Percentiles rank a stretch among this genome's conserved stretches.
Evolutionary conservation across 1,140 invertebrate genomes (phyloP).

Genomic region (Leptestheria dahalacensis): DNA sequence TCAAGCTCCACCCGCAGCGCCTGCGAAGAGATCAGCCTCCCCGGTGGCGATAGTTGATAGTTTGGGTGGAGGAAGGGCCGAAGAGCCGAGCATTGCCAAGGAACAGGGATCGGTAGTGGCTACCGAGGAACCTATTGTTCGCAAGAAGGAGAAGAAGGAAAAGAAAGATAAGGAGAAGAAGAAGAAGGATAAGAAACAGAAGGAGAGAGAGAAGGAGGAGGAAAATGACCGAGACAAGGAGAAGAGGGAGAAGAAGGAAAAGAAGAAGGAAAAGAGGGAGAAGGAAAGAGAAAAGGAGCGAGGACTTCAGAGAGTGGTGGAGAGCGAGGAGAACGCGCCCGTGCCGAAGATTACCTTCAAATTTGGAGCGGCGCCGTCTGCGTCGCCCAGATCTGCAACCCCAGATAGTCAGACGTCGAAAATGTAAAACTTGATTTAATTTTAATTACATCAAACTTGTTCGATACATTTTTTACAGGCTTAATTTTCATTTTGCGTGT

Average conservation of each 20-base stretch:
- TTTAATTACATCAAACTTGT: conserved; percentile 4
- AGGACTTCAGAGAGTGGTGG: conserved; percentile 1
- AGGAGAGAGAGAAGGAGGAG: conserved; percentile 38
- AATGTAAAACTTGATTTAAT: conserved; percentile 34
- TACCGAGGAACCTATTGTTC: too few relatives aligned
- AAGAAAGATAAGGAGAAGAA: conserved; percentile 50
- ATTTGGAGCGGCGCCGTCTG: conserved; percentile 35
- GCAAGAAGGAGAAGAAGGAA: conserved; percentile 25
- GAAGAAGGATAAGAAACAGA: conserved; percentile 44
- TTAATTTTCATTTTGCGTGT: too few relatives aligned
- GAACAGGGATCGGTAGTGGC: too few relatives aligned
- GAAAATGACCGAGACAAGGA: conserved; percentile 36
- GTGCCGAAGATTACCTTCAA: conserved; percentile 69
- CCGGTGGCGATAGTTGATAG: conserved; percentile 13
- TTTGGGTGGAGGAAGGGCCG: conserved; percentile 39
- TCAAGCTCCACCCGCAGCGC: neutral
- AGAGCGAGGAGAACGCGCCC: conserved; percentile 17
- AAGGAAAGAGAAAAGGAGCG: neutral
- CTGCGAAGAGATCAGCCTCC: neutral
- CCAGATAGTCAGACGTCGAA: conserved; percentile 42
- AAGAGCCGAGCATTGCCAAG: conserved; percentile 34
- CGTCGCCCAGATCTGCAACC: conserved; percentile 33
- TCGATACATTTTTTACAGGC: neutral
- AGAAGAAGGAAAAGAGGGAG: conserved; percentile 15
- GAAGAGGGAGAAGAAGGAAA: conserved; percentile 28